A percentile compares a stretch with the other conserved stretches of the same genome.
phyloP scores from a whole-genome alignment of 2,888 invertebrate genomes.

The Tigriopus californicus region DNA sequence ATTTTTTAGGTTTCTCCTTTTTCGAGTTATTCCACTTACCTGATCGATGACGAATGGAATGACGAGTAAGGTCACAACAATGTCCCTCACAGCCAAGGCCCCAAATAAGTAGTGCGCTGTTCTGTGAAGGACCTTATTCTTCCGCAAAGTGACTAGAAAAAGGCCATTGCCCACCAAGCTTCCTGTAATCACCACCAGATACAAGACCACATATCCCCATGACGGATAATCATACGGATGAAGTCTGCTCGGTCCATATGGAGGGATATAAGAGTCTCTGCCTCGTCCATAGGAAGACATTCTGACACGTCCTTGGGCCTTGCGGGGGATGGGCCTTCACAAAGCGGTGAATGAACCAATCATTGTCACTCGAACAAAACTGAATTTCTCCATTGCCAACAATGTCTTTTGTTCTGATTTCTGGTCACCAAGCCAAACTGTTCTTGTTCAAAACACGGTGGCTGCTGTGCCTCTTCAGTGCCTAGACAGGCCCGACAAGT shows the following conservation, averaged over 20 bases:
- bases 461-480: no score
- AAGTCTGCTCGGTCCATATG: neutral
- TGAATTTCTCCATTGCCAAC: no score
- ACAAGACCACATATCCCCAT: constrained; percentile 12
- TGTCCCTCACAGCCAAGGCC: neutral
- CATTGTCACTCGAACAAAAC: no score
- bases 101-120: constrained; percentile 4
- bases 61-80: constrained; percentile 7
- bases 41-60: constrained; percentile 13
- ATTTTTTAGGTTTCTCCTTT: neutral
- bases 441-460: no score
- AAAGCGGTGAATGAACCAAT: no score
- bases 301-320: no score
- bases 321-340: no score
- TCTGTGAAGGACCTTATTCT: neutral
- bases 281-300: no score
- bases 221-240: constrained; percentile 9
- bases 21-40: neutral
- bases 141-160: constrained; percentile 2
- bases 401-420: no score
- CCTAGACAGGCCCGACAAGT: no score
- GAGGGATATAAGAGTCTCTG: no score
- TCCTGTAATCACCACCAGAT: constrained; percentile 1
- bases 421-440: no score
- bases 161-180: constrained; percentile 7